Percentiles rank a stretch among this genome's conserved stretches.
Evolutionary conservation across 2,888 invertebrate species (phyloP).

Genomic region (Pristionchus fissidentatus): DNA sequence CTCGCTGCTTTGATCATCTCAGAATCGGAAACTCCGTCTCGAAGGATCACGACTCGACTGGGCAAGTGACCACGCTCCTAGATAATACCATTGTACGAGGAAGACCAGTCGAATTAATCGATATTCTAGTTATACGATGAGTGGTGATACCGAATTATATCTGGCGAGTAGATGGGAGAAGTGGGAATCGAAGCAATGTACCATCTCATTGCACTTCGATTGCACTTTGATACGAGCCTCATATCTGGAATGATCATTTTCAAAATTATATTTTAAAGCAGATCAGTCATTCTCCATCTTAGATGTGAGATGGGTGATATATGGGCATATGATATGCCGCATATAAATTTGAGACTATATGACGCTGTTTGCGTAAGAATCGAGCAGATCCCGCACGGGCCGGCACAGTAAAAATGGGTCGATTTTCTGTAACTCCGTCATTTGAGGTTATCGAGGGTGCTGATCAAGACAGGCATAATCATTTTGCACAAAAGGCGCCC

Average conservation of each 20-base stretch:
- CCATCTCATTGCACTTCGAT: constrained; percentile 48
- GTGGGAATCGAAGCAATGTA: constrained; percentile 48
- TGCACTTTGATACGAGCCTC: constrained; percentile 45
- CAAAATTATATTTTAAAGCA: no score
- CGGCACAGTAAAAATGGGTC: no score
- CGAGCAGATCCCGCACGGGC: no score
- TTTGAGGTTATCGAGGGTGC: no score
- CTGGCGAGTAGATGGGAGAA: constrained; percentile 47
- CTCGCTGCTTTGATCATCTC: constrained; percentile 57
- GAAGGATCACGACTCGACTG: constrained; percentile 56
- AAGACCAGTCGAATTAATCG: not conserved
- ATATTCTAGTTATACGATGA: not conserved
- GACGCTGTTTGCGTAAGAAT: no score
- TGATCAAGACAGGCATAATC: no score
- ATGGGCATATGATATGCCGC: no score
- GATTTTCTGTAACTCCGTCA: no score
- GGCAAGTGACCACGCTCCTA: constrained; percentile 53
- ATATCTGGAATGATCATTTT: constrained; percentile 53
- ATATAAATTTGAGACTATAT: no score
- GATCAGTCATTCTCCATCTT: no score
- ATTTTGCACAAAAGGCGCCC: no score
- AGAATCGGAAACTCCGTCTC: constrained; percentile 63
- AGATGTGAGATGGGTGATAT: no score
- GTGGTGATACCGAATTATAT: not conserved
- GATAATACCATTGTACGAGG: not conserved